Base-by-base conservation (phyloP, 2,113 vertebrate species). In the Orycteropus afer region DNA sequence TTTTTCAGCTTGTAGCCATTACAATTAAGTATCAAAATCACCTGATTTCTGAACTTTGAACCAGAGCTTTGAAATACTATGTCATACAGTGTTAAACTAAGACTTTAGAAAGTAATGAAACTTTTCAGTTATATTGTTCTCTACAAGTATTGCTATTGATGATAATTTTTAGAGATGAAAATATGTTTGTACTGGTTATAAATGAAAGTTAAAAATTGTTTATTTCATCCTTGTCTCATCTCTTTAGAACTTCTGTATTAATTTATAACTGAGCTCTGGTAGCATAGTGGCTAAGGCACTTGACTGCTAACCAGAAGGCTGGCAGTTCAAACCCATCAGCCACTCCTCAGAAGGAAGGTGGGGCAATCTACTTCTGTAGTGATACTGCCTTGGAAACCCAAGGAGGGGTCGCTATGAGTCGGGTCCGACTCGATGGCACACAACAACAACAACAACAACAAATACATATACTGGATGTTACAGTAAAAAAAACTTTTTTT, bases 1-100 rank as follows among this genome's bases (percentile, higher is more conserved):
- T 87, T 95, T 96, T 91, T 86, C 53, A 77, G 71, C 57, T 53
- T 86, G 20, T 78, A 81, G 71, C 29, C 12, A 73, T 94, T 78
- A 40, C 82, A 78, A 71, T 93, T 78, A 90, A 89, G 57, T 89
- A 93, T 88, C 8, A 91, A 45, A 91, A 84, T 87, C 25, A 83
- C 81, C 7, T 76, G 57, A 94, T 55, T 92, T 32, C 27, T 93
- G 42, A 91, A 69, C 61, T 91, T 89, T 91, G 49, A 93, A 78
- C 34, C 74, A 89, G 42, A 61, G 5, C 86, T 95, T 96, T 95
- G 88, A 93, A 94, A 91, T 90, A 77, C 55, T 97, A 1, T 40
- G 76, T 96, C 45, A 88, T 6, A 65, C 57, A 69, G 57, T 88
- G 42, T 71, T 78, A 86, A 92, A 51, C 13, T 53, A 90, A 82